These are phyloP conservation scores for Panagrolaimus sp. DNA, from an alignment of 1,140 invertebrate species.

Conservation along the genomic window DNA sequence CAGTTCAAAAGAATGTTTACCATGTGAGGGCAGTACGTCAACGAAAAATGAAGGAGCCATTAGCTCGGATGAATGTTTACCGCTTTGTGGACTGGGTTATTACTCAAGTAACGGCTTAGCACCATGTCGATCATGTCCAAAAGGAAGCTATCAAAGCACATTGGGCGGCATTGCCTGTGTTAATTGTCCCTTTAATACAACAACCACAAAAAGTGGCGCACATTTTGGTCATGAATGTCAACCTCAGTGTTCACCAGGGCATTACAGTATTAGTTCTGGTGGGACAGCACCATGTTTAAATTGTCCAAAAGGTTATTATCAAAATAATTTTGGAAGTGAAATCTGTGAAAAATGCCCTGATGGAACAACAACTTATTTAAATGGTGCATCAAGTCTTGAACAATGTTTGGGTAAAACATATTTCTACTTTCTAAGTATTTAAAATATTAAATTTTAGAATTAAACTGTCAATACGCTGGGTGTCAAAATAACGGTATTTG, in stretches of 20 bases:
- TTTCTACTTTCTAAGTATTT: background rate
- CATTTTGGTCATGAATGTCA: background rate
- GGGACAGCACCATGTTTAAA: slow-evolving; percentile 1
- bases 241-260: background rate
- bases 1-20: slow-evolving; percentile 17
- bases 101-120: slow-evolving; percentile 27
- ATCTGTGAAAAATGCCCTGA: slow-evolving; percentile 4
- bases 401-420: background rate
- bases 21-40: slow-evolving; percentile 24
- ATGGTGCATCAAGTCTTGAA: background rate
- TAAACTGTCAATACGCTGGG: slow-evolving; percentile 2
- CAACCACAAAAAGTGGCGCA: background rate
- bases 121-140: slow-evolving; percentile 20
- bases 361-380: background rate
- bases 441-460: slow-evolving; percentile 18
- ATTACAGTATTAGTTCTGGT: background rate
- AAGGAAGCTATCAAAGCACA: slow-evolving; percentile 27
- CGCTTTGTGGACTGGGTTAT: slow-evolving; percentile 17
- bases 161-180: slow-evolving; percentile 12
- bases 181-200: background rate
- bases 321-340: background rate
- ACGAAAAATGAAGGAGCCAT: slow-evolving; percentile 13
- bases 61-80: slow-evolving; percentile 23
- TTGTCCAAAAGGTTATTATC: slow-evolving; percentile 14
- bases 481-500: slow-evolving; percentile 27